A percentile compares a stretch with the other conserved stretches of the same genome.
Evolutionary conservation across 2,888 invertebrate genomes (phyloP).

Genomic region (Oeneis ivallda): DNA sequence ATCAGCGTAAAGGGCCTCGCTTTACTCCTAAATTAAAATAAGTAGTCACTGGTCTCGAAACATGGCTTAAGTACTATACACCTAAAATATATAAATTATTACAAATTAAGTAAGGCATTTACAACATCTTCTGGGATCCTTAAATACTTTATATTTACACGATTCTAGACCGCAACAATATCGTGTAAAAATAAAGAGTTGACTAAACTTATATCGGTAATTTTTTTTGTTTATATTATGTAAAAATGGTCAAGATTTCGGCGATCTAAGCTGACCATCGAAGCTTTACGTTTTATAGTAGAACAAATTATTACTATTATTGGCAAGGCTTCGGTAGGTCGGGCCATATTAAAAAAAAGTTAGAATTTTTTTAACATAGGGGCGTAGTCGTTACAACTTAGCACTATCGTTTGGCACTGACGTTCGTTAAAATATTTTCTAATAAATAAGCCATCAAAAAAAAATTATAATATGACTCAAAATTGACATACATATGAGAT

Average conservation of each 20-base stretch:
- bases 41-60: slow-evolving; percentile 79
- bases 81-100: slow-evolving; percentile 82
- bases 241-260: slow-evolving; percentile 80
- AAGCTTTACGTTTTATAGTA: slow-evolving; percentile 53
- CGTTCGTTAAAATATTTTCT: slow-evolving; percentile 63
- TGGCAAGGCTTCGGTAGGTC: slow-evolving; percentile 67
- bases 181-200: slow-evolving; percentile 78
- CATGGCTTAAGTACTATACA: slow-evolving; percentile 83
- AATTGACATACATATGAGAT: slow-evolving; percentile 57
- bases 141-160: slow-evolving; percentile 77
- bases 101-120: slow-evolving; percentile 82
- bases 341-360: slow-evolving; percentile 57
- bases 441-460: slow-evolving; percentile 31
- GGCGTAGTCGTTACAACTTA: slow-evolving; percentile 76
- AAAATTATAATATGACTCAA: slow-evolving; percentile 48
- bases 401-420: slow-evolving; percentile 80
- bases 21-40: slow-evolving; percentile 78
- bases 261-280: slow-evolving; percentile 74
- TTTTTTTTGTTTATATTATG: slow-evolving; percentile 66
- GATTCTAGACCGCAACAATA: slow-evolving; percentile 72
- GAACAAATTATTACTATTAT: slow-evolving; percentile 24
- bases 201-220: slow-evolving; percentile 81
- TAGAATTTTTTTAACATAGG: slow-evolving; percentile 66
- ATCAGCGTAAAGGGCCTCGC: slow-evolving; percentile 59
- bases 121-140: slow-evolving; percentile 79